phyloP scores from a whole-genome alignment of 2,797 vertebrate genomes.

The Meda fulgida region DNA sequence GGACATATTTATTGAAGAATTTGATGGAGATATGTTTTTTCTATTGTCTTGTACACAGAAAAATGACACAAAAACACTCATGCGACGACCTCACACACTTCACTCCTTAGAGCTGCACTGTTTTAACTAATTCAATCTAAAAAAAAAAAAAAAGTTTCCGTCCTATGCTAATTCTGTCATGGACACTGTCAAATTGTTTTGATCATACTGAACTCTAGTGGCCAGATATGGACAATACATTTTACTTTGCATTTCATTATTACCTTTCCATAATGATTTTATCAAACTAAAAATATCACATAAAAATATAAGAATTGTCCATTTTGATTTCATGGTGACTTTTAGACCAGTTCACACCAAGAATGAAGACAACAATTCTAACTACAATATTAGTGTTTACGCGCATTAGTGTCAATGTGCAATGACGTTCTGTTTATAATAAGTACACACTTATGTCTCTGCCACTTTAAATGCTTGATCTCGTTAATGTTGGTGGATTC shows the following conservation, averaged over 20 bases:
- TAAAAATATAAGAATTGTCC: too few species aligned
- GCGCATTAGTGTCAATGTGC: too few species aligned
- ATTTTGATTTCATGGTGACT: too few species aligned
- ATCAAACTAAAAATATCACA: too few species aligned
- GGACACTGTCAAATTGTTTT: neutral
- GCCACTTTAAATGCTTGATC: too few species aligned
- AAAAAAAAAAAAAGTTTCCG: too few species aligned
- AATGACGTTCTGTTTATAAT: too few species aligned
- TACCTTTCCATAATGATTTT: neutral
- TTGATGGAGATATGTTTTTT: neutral
- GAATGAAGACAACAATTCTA: too few species aligned
- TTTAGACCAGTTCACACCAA: too few species aligned
- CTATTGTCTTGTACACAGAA: neutral
- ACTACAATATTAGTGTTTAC: too few species aligned
- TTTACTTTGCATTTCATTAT: neutral
- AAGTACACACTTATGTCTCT: too few species aligned
- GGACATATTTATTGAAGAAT: neutral
- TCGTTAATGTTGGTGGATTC: too few species aligned
- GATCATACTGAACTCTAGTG: constrained; percentile 1
- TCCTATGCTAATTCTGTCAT: neutral
- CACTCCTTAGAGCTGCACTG: neutral
- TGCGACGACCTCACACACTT: neutral
- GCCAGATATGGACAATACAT: neutral
- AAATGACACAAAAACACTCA: neutral
- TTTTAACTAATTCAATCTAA: neutral